Conservation (phyloP, 1,140 invertebrate species). For the Lysiphlebus fabarum region DNA sequence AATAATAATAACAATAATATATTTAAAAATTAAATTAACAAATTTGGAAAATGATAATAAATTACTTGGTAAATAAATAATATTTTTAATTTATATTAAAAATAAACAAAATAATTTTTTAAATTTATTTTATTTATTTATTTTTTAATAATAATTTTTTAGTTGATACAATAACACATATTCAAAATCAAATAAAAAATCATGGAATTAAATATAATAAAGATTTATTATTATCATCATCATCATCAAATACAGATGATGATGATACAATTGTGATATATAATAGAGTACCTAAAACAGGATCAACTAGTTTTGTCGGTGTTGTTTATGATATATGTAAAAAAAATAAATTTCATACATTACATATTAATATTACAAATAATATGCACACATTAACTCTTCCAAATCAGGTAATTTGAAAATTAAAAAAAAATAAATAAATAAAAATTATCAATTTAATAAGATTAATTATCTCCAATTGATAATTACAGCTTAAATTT, state of each 20-base stretch:
- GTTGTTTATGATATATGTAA: conserved; percentile 95
- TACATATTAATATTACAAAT: conserved; percentile 95
- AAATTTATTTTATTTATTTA: too few relatives aligned
- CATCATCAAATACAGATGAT: neutral
- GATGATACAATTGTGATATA: conserved; percentile 83
- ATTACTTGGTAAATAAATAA: conserved; percentile 37
- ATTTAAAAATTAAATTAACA: conserved; percentile 41
- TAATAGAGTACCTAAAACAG: conserved; percentile 98
- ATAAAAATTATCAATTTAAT: neutral
- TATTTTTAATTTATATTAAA: conserved; percentile 8
- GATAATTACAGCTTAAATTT: conserved; percentile 70
- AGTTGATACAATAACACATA: conserved; percentile 40
- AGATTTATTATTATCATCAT: neutral
- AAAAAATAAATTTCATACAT: conserved; percentile 86
- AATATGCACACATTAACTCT: conserved; percentile 92
- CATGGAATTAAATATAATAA: conserved; percentile 24
- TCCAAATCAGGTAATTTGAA: conserved; percentile 73
- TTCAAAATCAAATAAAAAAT: conserved; percentile 36
- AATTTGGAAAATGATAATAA: conserved; percentile 41
- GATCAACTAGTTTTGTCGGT: conserved; percentile 96
- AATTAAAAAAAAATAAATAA: neutral
- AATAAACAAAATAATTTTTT: conserved; percentile 19
- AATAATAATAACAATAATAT: conserved; percentile 38
- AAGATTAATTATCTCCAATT: neutral
- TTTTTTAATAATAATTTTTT: too few relatives aligned